These are phyloP conservation scores for Cyphomyrus discorhynchus DNA, from an alignment of 2,113 vertebrate genomes.

Conservation along the genomic window DNA sequence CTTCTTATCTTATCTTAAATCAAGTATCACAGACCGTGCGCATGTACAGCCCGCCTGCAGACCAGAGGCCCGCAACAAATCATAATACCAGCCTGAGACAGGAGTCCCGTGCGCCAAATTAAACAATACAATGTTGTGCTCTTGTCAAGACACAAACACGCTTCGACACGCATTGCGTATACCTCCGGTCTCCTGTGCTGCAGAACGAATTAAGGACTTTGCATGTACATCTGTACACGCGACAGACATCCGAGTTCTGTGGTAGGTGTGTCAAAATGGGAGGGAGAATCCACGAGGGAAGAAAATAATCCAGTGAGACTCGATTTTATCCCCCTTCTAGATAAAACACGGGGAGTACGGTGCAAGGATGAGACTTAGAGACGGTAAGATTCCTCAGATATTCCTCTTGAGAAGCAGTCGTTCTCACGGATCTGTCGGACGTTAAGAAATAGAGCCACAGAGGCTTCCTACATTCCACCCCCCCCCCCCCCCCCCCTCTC, in stretches of 20 bases:
- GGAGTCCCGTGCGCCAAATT: constrained; percentile 30
- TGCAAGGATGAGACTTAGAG: background rate
- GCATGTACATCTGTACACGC: background rate
- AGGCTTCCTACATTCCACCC: background rate
- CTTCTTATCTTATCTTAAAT: constrained; percentile 36
- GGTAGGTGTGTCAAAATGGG: background rate
- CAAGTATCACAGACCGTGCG: constrained; percentile 66
- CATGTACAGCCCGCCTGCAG: constrained; percentile 59
- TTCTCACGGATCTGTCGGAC: background rate
- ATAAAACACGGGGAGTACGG: background rate
- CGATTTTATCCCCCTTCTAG: background rate
- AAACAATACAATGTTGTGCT: background rate
- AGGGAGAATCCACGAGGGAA: background rate
- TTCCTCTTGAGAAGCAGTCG: background rate
- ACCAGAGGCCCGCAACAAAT: constrained; percentile 42
- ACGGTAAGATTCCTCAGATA: background rate
- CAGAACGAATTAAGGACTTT: background rate
- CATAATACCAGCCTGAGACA: constrained; percentile 44
- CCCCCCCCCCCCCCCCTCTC: background rate
- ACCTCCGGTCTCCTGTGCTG: background rate
- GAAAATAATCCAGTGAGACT: background rate
- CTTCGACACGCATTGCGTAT: background rate
- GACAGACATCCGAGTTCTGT: background rate
- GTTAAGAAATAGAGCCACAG: background rate
- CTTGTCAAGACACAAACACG: background rate